Evolutionary conservation across 1,140 invertebrate species (phyloP), one percentile per base, ranked within the genome.

Genomic region (Caligus rogercresseyi): DNA sequence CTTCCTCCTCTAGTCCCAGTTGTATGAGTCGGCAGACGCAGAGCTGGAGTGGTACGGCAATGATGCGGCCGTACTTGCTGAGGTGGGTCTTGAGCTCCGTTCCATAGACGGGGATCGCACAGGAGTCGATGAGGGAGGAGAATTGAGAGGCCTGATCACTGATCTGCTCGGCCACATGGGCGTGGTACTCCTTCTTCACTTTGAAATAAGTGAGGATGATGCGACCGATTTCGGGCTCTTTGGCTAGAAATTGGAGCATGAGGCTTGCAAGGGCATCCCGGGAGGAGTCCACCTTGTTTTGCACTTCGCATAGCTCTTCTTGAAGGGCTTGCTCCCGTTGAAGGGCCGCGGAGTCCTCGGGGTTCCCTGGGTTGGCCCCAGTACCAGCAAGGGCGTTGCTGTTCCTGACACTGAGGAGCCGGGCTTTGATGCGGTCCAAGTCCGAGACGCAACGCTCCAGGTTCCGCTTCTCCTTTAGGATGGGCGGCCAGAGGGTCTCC

Each of bases 191-290:
- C 53, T 54, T 54, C 16, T 54, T 54, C 4, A 54, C n/a, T 54
- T 54, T 16, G n/a, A 54, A 23, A 54, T 54, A 54, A 11, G n/a
- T 54, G 53, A 54, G 53, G 16, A 54, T 13, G 4, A 23, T 54
- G 4, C n/a, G 21, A 23, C 53, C 53, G 4, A 54, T 23, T 16
- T 54, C 53, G 16, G 53, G 21, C 53, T 54, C 53, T 23, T 54
- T 54, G 53, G 53, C 53, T 23, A 54, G 53, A 54, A 54, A 54
- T 54, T 54, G 53, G 11, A 54, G 53, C 53, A 54, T 54, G 4
- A 19, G 53, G n/a, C 7, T 11, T 23, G n/a, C 53, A 16, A 54
- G n/a, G 11, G 4, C n/a, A 54, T 54, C 53, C 13, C 53, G 53
- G n/a, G 53, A 16, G 53, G 21, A 54, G 21, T 54, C 31, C 31